Conservation (phyloP, 2,888 invertebrate species). For the Agapostemon virescens region DNA sequence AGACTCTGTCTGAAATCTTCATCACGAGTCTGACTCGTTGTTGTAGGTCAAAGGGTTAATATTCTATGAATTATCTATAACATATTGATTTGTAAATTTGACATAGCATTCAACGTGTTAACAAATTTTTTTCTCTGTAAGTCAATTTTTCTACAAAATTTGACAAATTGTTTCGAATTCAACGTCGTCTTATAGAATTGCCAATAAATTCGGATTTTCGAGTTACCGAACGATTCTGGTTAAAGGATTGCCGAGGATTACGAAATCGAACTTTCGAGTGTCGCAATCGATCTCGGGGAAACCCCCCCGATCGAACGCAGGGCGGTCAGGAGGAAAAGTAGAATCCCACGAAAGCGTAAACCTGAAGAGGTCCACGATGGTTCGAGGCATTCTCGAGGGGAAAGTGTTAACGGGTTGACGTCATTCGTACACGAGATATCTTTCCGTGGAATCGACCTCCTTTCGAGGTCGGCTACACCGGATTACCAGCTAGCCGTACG, state of each 20-base stretch:
- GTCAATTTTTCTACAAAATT: no score
- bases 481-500: constrained; percentile 50
- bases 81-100: no score
- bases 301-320: constrained; percentile 4
- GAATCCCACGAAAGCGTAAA: constrained; percentile 27
- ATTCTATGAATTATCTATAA: no score
- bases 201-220: neutral
- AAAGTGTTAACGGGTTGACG: constrained; percentile 72
- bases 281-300: constrained; percentile 19
- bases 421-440: constrained; percentile 67
- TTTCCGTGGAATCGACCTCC: constrained; percentile 71
- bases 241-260: neutral
- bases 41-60: no score
- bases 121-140: no score
- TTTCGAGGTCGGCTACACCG: constrained; percentile 69
- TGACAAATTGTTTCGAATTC: neutral
- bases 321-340: constrained; percentile 1
- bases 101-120: no score
- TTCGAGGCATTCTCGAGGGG: constrained; percentile 63
- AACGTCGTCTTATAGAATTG: neutral
- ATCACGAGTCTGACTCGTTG: no score
- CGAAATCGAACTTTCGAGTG: constrained; percentile 9
- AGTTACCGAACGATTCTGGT: neutral
- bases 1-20: no score
- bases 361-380: constrained; percentile 46